Base-by-base conservation (phyloP, 2,113 vertebrate genomes). In the Oceanites oceanicus region DNA sequence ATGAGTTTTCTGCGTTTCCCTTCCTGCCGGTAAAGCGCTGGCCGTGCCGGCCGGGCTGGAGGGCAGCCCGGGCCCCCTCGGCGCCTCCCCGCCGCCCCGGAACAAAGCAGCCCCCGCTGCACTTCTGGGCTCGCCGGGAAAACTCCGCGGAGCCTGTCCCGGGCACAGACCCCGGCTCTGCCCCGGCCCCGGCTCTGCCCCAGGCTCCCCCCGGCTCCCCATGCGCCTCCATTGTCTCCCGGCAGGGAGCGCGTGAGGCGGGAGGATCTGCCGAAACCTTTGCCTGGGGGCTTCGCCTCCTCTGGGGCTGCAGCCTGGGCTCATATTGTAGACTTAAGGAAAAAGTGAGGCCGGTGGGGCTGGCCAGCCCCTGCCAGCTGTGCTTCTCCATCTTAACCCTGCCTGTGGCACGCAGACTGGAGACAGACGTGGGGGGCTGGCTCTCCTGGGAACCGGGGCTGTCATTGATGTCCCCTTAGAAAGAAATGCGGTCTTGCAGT, bases 51-150 rank as follows among this genome's bases (percentile, higher is more conserved):
- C 9, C 15, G 45, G 59, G 45, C 63, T 52, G 87, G 25, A 66
- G 70, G 91, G 78, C 61, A 44, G 36, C 40, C 22, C 49, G 22
- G n/a, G 11, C n/a, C 32, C 44, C 40, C 16, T 32, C 72, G 42
- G 47, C 13, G 6, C 55, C 36, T 71, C 59, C 52, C 42, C 18
- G 15, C 68, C 32, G 58, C 12, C 68, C 38, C 23, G 53, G 53
- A 89, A 97, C 95, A 96, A 96, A 96, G 92, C 92, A 53, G 34
- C 32, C 36, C 6, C 79, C 45, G 13, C 88, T 17, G 47, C 82
- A 17, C 59, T 82, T 40, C 21, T 23, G 59, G 32, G 63, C 68
- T 80, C 5, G 5, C 58, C 17, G 29, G 23, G 16, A 40, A 36
- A 88, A 88, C 91, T 96, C 85, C 18, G 40, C 26, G 42, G 66